These are phyloP conservation scores for Aptenodytes forsteri DNA, from an alignment of 2,113 vertebrate genomes.

Conservation along the genomic window DNA sequence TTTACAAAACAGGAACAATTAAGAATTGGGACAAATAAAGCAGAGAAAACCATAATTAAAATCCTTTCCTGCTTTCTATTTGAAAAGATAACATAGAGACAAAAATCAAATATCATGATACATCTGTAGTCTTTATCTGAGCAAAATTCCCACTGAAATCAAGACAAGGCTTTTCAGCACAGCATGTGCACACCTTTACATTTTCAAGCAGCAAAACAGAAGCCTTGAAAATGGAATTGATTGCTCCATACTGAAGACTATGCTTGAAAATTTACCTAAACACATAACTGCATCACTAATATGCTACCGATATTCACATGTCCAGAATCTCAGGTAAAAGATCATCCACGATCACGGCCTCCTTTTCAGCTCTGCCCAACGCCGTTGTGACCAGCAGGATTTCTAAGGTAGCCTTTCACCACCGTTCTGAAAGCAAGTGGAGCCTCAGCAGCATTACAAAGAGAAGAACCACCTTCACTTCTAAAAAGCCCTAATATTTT, in stretches of 20 bases:
- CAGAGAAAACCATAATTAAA: neutral
- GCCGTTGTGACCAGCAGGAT: neutral
- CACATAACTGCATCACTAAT: neutral
- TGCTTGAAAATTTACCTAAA: neutral
- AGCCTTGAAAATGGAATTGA: neutral
- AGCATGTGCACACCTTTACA: neutral
- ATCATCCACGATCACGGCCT: fast-evolving
- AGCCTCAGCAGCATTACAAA: neutral
- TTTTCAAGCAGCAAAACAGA: neutral
- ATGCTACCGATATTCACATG: neutral
- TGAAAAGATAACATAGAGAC: neutral
- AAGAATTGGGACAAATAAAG: neutral
- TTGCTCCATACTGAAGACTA: neutral
- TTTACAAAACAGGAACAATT: neutral
- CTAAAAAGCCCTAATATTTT: neutral
- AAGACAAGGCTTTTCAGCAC: neutral
- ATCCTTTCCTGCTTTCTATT: neutral
- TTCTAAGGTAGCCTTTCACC: neutral
- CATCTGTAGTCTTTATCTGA: neutral
- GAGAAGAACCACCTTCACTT: neutral
- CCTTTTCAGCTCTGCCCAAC: neutral
- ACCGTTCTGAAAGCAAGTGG: neutral
- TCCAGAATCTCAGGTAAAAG: neutral
- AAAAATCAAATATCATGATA: neutral
- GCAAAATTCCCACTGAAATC: neutral